Conservation (phyloP, 1,140 invertebrate genomes). For the Wiebesia pumilae region DNA sequence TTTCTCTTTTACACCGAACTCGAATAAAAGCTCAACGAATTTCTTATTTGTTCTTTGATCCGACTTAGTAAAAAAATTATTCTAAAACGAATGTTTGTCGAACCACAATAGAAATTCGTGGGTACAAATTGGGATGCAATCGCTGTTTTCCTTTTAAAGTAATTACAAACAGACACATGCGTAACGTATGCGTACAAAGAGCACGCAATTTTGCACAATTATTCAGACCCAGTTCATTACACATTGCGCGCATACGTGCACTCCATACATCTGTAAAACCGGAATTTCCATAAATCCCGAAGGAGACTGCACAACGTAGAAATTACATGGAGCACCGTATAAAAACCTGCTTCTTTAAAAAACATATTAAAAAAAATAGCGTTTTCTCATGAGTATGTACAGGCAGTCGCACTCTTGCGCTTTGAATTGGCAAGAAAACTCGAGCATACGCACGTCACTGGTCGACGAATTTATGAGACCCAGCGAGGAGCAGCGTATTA, state of each 20-base stretch:
- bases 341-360: slow-evolving; percentile 5
- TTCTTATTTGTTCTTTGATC: background rate
- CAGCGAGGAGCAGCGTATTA: background rate
- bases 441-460: slow-evolving; percentile 2
- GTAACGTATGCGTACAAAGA: background rate
- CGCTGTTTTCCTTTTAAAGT: slow-evolving; percentile 2
- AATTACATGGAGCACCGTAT: background rate
- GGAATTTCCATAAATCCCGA: slow-evolving; percentile 49
- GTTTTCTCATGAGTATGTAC: slow-evolving; percentile 5
- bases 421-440: slow-evolving; percentile 13
- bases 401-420: background rate
- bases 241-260: background rate
- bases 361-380: background rate
- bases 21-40: background rate
- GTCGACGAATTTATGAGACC: slow-evolving; percentile 1
- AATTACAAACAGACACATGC: background rate
- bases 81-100: background rate
- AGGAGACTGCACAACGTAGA: background rate
- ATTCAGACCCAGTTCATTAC: slow-evolving; percentile 20
- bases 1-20: background rate
- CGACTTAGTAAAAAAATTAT: background rate
- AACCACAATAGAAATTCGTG: slow-evolving; percentile 18
- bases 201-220: slow-evolving; percentile 26
- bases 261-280: background rate
- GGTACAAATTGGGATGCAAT: background rate